Evolutionary conservation across 2,888 invertebrate species (phyloP).

Genomic region (Hybos culiciformis): DNA sequence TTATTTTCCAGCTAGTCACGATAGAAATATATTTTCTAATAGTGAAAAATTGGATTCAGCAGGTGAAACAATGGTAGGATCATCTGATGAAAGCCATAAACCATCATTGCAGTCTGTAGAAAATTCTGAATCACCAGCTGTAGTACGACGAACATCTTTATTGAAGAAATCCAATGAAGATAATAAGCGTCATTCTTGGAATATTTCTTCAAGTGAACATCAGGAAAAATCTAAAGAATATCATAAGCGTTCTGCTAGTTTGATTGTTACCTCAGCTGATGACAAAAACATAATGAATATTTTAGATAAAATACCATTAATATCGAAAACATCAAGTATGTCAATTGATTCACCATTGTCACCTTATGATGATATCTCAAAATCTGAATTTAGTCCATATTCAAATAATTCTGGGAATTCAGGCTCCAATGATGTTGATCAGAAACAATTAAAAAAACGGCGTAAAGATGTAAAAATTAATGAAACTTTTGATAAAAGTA

Average conservation of each 20-base stretch:
- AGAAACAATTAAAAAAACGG: conserved; percentile 24
- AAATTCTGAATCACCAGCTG: conserved; percentile 13
- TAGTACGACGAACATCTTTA: conserved; percentile 22
- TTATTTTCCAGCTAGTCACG: conserved; percentile 1
- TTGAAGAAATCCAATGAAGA: conserved; percentile 22
- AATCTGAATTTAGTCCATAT: conserved; percentile 31
- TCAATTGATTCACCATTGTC: conserved; percentile 34
- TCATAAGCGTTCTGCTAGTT: conserved; percentile 32
- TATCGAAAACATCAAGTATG: conserved; percentile 34
- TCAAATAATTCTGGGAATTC: conserved; percentile 25
- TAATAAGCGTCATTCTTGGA: conserved; percentile 34
- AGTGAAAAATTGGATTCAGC: conserved; percentile 11
- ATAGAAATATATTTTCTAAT: not conserved
- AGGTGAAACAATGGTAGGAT: conserved; percentile 8
- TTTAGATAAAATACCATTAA: conserved; percentile 33
- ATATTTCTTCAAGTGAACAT: conserved; percentile 17
- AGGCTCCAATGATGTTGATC: conserved; percentile 20
- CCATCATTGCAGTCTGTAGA: conserved; percentile 7
- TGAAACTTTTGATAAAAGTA: conserved; percentile 37
- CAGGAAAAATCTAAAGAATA: conserved; percentile 17
- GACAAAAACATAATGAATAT: conserved; percentile 33
- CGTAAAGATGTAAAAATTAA: conserved; percentile 33
- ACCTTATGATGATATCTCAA: conserved; percentile 33
- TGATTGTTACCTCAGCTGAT: conserved; percentile 20
- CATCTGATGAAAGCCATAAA: conserved; percentile 14